Evolutionary conservation across 2,888 invertebrate genomes (phyloP).

Genomic region (Lymantria monacha): DNA sequence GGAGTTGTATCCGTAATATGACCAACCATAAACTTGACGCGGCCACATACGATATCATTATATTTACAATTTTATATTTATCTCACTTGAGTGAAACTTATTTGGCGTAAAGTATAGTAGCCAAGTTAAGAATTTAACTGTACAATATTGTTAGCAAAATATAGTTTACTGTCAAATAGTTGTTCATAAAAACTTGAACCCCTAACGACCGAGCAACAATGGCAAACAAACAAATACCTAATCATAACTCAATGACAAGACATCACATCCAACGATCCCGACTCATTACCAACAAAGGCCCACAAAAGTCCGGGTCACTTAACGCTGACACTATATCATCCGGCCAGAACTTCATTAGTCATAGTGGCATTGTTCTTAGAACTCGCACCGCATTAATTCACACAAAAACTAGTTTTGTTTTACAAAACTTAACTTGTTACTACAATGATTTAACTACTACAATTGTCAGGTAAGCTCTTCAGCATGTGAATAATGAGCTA

Average conservation of each 20-base stretch:
- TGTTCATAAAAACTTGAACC: conserved; percentile 1
- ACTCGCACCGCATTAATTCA: conserved; percentile 18
- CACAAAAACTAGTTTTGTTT: conserved; percentile 11
- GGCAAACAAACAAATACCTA: not conserved
- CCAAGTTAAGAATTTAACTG: no score
- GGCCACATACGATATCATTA: no score
- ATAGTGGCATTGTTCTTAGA: conserved; percentile 23
- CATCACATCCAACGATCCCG: conserved; percentile 7
- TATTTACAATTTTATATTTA: no score
- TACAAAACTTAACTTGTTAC: conserved; percentile 22
- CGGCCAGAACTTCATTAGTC: conserved; percentile 16
- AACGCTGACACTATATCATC: conserved; percentile 8
- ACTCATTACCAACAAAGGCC: conserved; percentile 11
- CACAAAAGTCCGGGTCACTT: conserved; percentile 6
- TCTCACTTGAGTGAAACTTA: no score
- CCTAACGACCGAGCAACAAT: no score
- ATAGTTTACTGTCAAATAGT: no score
- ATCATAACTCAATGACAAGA: conserved; percentile 10
- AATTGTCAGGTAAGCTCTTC: not conserved
- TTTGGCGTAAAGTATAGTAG: no score
- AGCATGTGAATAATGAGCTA: no score
- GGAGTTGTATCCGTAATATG: no score
- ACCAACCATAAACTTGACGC: no score
- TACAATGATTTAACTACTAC: not conserved
- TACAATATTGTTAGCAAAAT: no score